These are phyloP conservation scores for Climacteris rufus DNA, from an alignment of 2,113 vertebrate genomes.

Conservation along the genomic window DNA sequence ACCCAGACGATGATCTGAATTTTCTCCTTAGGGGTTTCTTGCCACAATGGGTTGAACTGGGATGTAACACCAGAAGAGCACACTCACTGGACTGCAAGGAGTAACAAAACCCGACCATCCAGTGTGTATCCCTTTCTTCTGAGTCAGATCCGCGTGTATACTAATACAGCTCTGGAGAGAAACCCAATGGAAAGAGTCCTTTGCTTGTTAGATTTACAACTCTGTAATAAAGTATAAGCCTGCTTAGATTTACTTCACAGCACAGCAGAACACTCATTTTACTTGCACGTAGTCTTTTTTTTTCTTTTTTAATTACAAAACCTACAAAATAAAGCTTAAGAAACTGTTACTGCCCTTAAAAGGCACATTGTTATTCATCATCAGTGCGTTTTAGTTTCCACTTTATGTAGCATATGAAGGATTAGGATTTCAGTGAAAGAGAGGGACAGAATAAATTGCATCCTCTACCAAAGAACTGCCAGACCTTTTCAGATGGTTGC, in stretches of 20 bases:
- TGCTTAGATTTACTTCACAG: neutral
- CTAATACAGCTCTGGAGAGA: neutral
- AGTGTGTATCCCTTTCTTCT: neutral
- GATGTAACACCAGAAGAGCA: neutral
- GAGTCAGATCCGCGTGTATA: neutral
- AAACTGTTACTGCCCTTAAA: slow-evolving; percentile 39
- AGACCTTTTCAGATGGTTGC: slow-evolving; percentile 66
- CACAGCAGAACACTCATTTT: slow-evolving; percentile 2
- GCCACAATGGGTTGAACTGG: neutral
- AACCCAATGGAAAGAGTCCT: neutral
- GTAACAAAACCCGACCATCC: neutral
- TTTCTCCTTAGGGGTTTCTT: neutral
- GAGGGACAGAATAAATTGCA: slow-evolving; percentile 69
- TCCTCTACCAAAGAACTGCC: slow-evolving; percentile 65
- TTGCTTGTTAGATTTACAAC: neutral
- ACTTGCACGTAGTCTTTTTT: neutral
- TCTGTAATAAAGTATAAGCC: neutral
- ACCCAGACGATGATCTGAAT: neutral
- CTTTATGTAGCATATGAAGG: slow-evolving; percentile 65
- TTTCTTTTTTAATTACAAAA: neutral
- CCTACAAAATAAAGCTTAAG: slow-evolving; percentile 9
- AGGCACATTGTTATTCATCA: slow-evolving; percentile 64
- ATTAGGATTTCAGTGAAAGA: slow-evolving; percentile 70
- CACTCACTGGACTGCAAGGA: neutral
- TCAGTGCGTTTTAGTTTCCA: slow-evolving; percentile 55